Percentiles rank a stretch among this genome's conserved stretches.
phyloP scores from a whole-genome alignment of 2,113 vertebrate species.

The Fregata magnificens region DNA sequence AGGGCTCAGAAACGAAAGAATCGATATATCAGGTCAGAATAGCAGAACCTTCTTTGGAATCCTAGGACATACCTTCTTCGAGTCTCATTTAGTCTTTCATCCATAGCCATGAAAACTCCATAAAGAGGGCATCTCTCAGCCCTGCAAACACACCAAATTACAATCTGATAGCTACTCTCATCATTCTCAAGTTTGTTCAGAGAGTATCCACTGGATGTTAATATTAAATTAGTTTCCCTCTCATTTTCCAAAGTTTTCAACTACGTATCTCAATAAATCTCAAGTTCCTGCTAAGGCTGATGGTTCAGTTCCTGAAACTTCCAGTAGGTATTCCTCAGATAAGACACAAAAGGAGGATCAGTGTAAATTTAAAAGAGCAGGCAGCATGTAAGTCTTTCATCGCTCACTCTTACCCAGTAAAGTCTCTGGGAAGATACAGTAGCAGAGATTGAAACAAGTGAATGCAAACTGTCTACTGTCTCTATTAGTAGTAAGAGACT shows the following conservation, averaged over 20 bases:
- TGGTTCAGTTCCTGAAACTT: not conserved
- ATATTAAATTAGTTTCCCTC: not conserved
- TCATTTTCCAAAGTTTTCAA: not conserved
- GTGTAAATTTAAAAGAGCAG: not conserved
- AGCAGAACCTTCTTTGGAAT: constrained; percentile 2
- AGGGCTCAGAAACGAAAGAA: constrained; percentile 32
- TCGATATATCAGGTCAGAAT: not conserved
- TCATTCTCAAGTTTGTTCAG: not conserved
- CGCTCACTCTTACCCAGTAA: not conserved
- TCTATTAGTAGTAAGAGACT: not conserved
- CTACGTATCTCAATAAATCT: not conserved
- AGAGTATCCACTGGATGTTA: not conserved
- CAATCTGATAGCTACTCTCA: constrained; percentile 10
- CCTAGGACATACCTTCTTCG: constrained; percentile 43
- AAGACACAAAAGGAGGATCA: not conserved
- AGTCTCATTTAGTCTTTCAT: constrained; percentile 52
- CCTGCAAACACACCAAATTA: constrained; percentile 58
- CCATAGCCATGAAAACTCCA: constrained; percentile 56
- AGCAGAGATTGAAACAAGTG: not conserved
- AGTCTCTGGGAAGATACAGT: not conserved
- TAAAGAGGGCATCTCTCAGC: constrained; percentile 59
- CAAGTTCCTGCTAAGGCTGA: not conserved
- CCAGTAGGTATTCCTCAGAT: not conserved
- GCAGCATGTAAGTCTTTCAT: not conserved
- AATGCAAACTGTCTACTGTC: not conserved